Percentiles rank a stretch among this genome's conserved stretches.
Evolutionary conservation across 2,113 vertebrate species (phyloP).

Genomic region (Bombycilla garrulus): DNA sequence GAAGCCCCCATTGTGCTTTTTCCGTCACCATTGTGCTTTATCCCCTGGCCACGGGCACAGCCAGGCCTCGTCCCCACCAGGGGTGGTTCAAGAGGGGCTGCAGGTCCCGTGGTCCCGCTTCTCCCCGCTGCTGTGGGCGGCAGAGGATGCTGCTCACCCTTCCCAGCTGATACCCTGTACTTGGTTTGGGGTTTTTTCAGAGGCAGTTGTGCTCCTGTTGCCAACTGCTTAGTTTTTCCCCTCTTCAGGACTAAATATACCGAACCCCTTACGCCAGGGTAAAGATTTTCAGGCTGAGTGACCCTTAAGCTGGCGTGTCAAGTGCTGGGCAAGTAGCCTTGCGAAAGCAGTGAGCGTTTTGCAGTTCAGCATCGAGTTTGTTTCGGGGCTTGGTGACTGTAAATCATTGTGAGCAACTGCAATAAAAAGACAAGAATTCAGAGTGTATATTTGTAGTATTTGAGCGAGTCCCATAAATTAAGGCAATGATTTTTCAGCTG

Average conservation of each 20-base stretch:
- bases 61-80: neutral
- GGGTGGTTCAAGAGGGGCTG: neutral
- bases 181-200: neutral
- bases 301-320: neutral
- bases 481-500: neutral
- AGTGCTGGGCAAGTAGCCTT: neutral
- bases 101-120: fast-evolving
- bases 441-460: neutral
- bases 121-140: fast-evolving
- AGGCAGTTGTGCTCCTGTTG: neutral
- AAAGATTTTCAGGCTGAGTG: neutral
- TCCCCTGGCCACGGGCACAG: neutral
- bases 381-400: neutral
- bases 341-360: fast-evolving
- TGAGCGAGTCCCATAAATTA: neutral
- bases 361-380: neutral
- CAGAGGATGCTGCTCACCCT: neutral
- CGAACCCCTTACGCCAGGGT: neutral
- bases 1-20: neutral
- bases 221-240: neutral
- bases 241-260: neutral
- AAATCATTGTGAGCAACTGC: neutral
- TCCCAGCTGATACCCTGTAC: neutral
- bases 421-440: neutral
- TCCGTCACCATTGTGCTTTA: neutral